Base-by-base conservation (phyloP, 2,888 invertebrate genomes). In the Athetis lepigone region DNA sequence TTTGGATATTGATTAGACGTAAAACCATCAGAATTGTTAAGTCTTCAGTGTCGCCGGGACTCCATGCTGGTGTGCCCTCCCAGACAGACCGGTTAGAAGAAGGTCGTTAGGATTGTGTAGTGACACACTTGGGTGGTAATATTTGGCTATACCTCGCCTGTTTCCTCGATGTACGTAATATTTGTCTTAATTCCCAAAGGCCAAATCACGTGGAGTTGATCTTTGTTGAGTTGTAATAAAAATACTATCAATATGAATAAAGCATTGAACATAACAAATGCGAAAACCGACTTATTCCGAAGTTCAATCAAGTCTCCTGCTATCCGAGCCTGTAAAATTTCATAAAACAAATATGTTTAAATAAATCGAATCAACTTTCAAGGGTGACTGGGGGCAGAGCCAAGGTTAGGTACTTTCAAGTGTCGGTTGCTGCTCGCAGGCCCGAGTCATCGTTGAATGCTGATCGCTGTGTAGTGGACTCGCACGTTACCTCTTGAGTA, bases 221-320 rank as follows among this genome's bases (percentile, higher is more conserved):
- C 98, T 97, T 99, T 99, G 96, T 99, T 99, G 95, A 99, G 97
- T 97, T 99, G 99, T 93, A 99, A 97, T 95, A 99, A 97, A 96
- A 99, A 98, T 90, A 99, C 99, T 95, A 99, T 98, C 96, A 99
- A 97, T 93, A 99, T 98, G 97, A 99, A 99, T 91, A 99, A 97
- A 94, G 99, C 98, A 97, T 99, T 99, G 96, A 99, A 98, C 99
- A 99, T 99, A 96, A 99, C 98, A 97, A 99, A 99, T 91, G 98
- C 98, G 95, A 99, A 98, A 89, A 98, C 98, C 88, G 98, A 98
- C 95, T 99, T 98, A 97, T 99, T 99, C 90, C 99, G 96, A 90
- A 99, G 97, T 91, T 99, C 99, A 91, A 98, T 96, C 94, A 99
- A 96, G 95, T 99, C 98, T 87, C 96, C 96, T 88, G 98, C 98